Evolutionary conservation across 2,113 vertebrate species (phyloP).

Genomic region (Tauraco erythrolophus): DNA sequence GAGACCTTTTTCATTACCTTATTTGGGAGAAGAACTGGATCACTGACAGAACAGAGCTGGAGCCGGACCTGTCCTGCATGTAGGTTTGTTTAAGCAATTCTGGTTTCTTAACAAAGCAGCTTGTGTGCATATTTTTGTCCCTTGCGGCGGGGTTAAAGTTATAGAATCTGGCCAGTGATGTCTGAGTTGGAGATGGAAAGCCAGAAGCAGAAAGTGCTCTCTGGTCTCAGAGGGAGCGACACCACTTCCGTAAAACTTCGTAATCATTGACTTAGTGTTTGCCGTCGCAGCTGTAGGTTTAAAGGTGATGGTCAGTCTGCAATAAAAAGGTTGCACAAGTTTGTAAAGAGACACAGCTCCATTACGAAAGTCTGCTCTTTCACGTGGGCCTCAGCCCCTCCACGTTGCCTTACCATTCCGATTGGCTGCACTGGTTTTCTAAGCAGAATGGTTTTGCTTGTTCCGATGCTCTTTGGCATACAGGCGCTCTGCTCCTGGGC

Average conservation of each 20-base stretch:
- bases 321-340: not conserved
- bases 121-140: not conserved
- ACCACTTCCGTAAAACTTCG: not conserved
- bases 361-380: not conserved
- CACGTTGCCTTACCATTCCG: not conserved
- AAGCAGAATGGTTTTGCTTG: constrained; percentile 45
- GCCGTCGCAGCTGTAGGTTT: constrained; percentile 7
- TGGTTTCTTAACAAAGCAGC: not conserved
- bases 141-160: not conserved
- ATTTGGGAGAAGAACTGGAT: not conserved
- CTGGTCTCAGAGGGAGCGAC: not conserved
- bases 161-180: not conserved
- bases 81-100: not conserved
- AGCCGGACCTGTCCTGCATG: not conserved
- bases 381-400: not conserved
- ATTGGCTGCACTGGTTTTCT: not conserved
- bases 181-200: not conserved
- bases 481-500: not conserved
- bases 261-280: constrained; percentile 64
- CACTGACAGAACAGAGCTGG: not conserved
- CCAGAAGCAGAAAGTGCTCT: not conserved
- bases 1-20: not conserved
- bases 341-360: not conserved
- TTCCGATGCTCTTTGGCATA: constrained; percentile 3
- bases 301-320: constrained; percentile 28